phyloP scores from a whole-genome alignment of 2,888 invertebrate genomes.

The Callyntrura guangdongensis region DNA sequence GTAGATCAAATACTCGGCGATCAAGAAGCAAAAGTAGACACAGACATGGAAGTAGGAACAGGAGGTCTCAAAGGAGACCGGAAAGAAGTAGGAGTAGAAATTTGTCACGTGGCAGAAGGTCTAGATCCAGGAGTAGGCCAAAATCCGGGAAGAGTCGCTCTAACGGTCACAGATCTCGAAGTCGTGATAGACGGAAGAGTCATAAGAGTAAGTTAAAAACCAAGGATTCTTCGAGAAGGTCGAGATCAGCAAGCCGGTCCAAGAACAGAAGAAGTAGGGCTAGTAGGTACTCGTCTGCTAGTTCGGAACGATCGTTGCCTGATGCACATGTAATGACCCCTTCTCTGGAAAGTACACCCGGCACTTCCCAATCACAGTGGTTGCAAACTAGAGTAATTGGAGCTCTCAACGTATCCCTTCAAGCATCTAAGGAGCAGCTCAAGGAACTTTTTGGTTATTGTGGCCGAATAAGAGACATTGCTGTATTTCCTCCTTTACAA shows the following conservation, averaged over 20 bases:
- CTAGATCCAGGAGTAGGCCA: background rate
- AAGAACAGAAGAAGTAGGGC: background rate
- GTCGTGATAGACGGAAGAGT: background rate
- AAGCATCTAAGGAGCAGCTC: background rate
- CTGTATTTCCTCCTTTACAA: constrained; percentile 19
- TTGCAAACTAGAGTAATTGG: background rate
- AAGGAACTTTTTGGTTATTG: background rate
- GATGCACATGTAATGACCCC: too few relatives aligned
- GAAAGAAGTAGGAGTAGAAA: background rate
- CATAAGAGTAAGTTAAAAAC: background rate
- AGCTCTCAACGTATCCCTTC: constrained; percentile 3
- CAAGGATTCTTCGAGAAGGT: background rate
- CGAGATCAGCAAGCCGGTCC: background rate
- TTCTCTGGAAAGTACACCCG: background rate
- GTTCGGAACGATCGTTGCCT: too few relatives aligned
- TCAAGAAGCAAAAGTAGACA: constrained; percentile 4
- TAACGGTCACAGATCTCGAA: background rate
- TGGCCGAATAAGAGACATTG: constrained; percentile 18
- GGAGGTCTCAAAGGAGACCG: background rate
- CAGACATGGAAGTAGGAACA: background rate
- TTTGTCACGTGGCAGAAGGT: background rate
- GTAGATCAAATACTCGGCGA: background rate
- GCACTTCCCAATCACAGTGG: background rate
- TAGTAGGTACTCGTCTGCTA: too few relatives aligned
- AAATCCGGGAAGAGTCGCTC: background rate